phyloP scores from a whole-genome alignment of 2,797 vertebrate species.

The Novumbra hubbsi region DNA sequence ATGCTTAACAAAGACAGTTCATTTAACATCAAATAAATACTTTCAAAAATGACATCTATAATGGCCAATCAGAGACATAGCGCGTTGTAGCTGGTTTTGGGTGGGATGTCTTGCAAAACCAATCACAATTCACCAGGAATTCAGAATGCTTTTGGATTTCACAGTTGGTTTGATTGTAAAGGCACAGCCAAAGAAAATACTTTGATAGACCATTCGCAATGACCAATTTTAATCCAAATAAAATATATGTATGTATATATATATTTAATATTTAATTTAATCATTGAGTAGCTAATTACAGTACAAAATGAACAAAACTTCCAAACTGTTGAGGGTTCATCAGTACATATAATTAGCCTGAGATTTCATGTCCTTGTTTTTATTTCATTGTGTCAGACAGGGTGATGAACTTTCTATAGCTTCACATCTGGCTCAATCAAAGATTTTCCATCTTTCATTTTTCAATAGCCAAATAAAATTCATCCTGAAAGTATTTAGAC shows the following conservation, averaged over 20 bases:
- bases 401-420: background rate
- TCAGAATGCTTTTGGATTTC: background rate
- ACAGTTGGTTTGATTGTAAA: background rate
- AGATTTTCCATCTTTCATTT: conserved; percentile 38
- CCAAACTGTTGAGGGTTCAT: background rate
- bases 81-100: background rate
- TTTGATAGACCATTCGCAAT: background rate
- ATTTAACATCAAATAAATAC: conserved; percentile 55
- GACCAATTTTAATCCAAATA: background rate
- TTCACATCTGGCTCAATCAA: conserved; percentile 40
- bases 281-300: background rate
- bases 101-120: background rate
- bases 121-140: background rate
- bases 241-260: background rate
- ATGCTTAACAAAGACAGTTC: conserved; percentile 42
- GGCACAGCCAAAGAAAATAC: background rate
- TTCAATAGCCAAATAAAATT: conserved; percentile 7
- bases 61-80: background rate
- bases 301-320: background rate
- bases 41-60: background rate
- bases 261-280: too few relatives aligned
- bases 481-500: too few relatives aligned
- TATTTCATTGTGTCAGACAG: background rate
- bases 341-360: background rate
- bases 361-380: background rate